These are phyloP conservation scores for Byasa hedistus DNA, from an alignment of 2,888 invertebrate genomes.

Conservation along the genomic window DNA sequence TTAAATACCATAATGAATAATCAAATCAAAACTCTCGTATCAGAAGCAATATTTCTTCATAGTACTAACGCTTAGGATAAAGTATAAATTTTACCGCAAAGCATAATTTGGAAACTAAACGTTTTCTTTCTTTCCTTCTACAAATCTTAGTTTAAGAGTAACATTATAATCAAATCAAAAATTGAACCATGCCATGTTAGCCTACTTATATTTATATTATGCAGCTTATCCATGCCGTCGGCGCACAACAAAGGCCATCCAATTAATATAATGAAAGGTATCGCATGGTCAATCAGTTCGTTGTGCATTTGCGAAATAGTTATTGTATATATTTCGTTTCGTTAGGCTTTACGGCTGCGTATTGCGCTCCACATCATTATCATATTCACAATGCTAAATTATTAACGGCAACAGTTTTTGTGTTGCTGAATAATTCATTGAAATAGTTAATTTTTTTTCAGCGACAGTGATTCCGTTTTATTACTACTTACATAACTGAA, in stretches of 20 bases:
- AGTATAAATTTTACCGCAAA: too few species aligned
- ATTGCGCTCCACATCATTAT: neutral
- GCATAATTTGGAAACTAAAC: too few species aligned
- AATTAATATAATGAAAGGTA: neutral
- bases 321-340: neutral
- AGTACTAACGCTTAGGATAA: too few species aligned
- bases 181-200: neutral
- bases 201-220: neutral
- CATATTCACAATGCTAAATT: neutral
- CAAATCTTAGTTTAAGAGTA: neutral
- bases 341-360: neutral
- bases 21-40: too few species aligned
- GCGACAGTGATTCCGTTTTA: too few species aligned
- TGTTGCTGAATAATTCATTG: too few species aligned
- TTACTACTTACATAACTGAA: too few species aligned
- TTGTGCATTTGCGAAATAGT: neutral
- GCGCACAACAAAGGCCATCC: neutral
- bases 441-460: too few species aligned
- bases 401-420: too few species aligned
- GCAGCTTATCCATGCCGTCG: neutral
- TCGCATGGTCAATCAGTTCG: neutral
- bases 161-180: neutral
- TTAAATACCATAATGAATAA: too few species aligned
- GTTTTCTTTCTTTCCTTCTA: too few species aligned
- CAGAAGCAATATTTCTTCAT: too few species aligned